These are phyloP conservation scores for Hyles lineata DNA, from an alignment of 2,888 invertebrate species.

Conservation along the genomic window DNA sequence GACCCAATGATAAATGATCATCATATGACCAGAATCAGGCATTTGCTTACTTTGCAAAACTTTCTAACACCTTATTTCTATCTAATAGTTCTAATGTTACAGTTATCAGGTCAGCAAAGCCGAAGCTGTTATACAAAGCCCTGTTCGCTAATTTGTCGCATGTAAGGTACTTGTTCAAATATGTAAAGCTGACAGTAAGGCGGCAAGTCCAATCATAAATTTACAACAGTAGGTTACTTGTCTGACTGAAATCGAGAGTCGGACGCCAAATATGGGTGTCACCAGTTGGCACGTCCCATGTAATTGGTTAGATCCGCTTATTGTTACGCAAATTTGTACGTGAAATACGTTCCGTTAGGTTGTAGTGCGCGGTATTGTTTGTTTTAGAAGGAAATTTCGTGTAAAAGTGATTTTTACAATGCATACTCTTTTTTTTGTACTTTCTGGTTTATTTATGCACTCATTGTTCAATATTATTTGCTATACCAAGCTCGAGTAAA, in stretches of 20 bases:
- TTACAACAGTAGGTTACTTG: neutral
- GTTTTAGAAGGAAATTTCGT: neutral
- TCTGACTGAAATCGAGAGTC: neutral
- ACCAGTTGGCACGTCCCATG: neutral
- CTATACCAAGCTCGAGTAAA: too few species aligned
- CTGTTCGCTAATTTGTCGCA: neutral
- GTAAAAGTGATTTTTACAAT: too few species aligned
- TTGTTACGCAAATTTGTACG: neutral
- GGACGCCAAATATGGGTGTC: neutral
- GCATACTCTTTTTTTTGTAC: too few species aligned
- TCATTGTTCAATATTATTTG: too few species aligned
- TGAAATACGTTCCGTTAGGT: neutral
- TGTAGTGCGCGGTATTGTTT: neutral
- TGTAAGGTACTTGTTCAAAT: neutral
- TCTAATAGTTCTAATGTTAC: too few species aligned
- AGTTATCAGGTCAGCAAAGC: too few species aligned
- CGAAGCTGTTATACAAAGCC: neutral
- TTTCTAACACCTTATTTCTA: too few species aligned
- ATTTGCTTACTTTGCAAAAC: too few species aligned
- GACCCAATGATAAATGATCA: too few species aligned
- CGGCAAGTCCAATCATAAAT: neutral
- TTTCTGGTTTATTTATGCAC: too few species aligned
- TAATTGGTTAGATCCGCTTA: slow-evolving; percentile 6
- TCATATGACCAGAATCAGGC: too few species aligned
- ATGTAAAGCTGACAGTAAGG: neutral